A percentile compares a stretch with the other conserved stretches of the same genome.
phyloP scores from a whole-genome alignment of 2,797 vertebrate genomes.

The Pantherophis vulpinus region DNA sequence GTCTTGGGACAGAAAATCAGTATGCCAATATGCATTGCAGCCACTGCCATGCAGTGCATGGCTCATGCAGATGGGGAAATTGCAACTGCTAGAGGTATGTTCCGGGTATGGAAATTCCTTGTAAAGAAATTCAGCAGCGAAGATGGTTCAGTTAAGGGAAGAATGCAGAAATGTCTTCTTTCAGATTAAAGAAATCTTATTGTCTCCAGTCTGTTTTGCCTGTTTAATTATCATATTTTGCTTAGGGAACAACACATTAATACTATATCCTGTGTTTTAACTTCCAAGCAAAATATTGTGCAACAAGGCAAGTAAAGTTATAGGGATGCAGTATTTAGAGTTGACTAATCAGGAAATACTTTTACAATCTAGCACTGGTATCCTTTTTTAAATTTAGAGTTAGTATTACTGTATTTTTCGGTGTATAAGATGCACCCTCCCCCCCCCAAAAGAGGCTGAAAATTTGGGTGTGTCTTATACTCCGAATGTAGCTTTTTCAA shows the following conservation, averaged over 20 bases:
- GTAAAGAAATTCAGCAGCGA: no score
- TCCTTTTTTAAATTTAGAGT: neutral
- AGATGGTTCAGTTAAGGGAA: no score
- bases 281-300: neutral
- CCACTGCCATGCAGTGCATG: slow-evolving; percentile 94
- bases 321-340: neutral
- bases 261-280: neutral
- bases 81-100: slow-evolving; percentile 84
- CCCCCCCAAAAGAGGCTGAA: no score
- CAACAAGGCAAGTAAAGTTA: neutral
- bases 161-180: neutral
- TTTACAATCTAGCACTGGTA: neutral
- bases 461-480: no score
- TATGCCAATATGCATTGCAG: slow-evolving; percentile 85
- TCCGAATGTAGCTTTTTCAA: no score
- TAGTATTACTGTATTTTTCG: neutral
- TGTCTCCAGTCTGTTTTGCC: neutral
- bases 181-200: neutral
- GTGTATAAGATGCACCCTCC: no score
- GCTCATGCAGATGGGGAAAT: slow-evolving; percentile 88
- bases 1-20: slow-evolving; percentile 83
- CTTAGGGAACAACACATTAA: neutral
- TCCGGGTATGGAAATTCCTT: rapidly evolving
- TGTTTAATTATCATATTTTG: neutral
- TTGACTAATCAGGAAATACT: neutral